These are phyloP conservation scores for Drosophila fulvimacula DNA, from an alignment of 2,888 invertebrate species.

Conservation along the genomic window DNA sequence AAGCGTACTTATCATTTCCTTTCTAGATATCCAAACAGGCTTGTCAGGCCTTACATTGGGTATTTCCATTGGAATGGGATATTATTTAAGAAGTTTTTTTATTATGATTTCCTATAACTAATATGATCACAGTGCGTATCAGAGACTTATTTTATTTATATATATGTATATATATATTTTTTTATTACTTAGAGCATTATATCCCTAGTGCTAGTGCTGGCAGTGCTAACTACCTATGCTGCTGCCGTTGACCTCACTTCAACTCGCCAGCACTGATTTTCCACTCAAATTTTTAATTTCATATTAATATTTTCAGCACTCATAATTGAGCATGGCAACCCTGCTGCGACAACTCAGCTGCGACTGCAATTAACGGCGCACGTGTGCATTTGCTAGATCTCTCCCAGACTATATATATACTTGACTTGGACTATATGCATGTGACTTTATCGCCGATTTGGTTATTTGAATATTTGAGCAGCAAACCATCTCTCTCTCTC, in stretches of 20 bases:
- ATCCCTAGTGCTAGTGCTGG: neutral
- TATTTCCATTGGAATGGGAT: neutral
- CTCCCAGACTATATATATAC: conserved; percentile 31
- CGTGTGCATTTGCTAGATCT: conserved; percentile 31
- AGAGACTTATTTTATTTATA: neutral
- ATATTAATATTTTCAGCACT: neutral
- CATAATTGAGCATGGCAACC: conserved; percentile 8
- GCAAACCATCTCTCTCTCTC: neutral
- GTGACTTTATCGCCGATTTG: conserved; percentile 64
- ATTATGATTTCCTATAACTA: neutral
- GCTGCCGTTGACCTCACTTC: neutral
- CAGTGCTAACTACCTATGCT: neutral
- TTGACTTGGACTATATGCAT: conserved; percentile 51
- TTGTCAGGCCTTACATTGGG: conserved; percentile 23
- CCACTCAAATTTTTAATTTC: neutral
- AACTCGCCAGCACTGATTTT: neutral
- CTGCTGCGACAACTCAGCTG: conserved; percentile 38
- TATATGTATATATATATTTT: too few species aligned
- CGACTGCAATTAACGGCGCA: conserved; percentile 17
- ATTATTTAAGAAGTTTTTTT: neutral
- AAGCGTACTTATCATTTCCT: conserved; percentile 57
- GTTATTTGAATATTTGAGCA: conserved; percentile 41
- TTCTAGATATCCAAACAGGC: conserved; percentile 48
- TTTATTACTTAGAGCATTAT: neutral
- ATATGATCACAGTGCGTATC: neutral